Evolutionary conservation across 2,888 invertebrate genomes (phyloP), one percentile per base, ranked within the genome.

Genomic region (Eudemis profundana): DNA sequence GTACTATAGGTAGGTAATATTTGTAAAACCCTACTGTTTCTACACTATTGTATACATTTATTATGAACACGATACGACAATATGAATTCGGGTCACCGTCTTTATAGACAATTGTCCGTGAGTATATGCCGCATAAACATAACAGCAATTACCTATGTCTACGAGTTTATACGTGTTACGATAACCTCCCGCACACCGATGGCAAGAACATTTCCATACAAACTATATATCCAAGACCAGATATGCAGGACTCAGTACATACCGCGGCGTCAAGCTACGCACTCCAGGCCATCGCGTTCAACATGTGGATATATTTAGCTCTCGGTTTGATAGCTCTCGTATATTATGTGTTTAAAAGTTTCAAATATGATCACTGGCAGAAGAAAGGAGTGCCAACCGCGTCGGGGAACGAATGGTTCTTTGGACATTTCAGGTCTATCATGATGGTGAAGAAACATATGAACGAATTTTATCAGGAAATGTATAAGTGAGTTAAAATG

Each of bases 261-360:
- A 44, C n/a, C n/a, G 10, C 33, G 46, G 15, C 21, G 14, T 36
- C 57, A 23, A 3, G 21, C 15, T n/a, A 44, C n/a, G n/a, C 42
- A 21, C 33, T 23, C 51, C 15, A 8, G 12, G 4, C 17, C 12
- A 27, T 5, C 5, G 8, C 3, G 1, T 1, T n/a, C 7, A 33
- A n/a, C 19, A 62, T 62, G 62, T 62, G 46, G 53, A n/a, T 63
- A n/a, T 63, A 57, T 56, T 38, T 63, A 63, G 21, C 19, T 4
- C 56, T 63, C 8, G 63, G 40, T 3, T 21, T 63, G 1, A 3
- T 59, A 14, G 50, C 36, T 10, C 2, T 64, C 0, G 23, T 27
- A 14, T 44, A 51, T 33, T 59, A 38, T 38, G 23, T 64, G 15
- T 21, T 44, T 8, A 63, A 8, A 19, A 51, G 51, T 46, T 17